Evolutionary conservation across 2,888 invertebrate species (phyloP), one percentile per base, ranked within the genome.

Genomic region (Malacosoma neustria): DNA sequence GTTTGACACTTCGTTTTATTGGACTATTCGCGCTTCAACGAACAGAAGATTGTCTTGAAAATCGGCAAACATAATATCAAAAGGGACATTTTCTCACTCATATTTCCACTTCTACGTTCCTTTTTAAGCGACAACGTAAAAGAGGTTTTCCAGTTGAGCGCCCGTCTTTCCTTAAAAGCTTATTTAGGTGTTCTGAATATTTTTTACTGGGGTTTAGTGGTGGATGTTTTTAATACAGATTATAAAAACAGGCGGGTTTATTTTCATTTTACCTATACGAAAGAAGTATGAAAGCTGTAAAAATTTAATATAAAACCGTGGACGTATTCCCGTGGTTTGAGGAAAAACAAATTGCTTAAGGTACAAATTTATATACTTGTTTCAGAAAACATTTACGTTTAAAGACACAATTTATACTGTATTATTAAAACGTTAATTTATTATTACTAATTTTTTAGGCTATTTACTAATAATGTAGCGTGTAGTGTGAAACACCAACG

Each of bases 1-100:
- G 50, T 53, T 57, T 61, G 63, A 68, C 63, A 63, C 65, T 63
- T 60, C 62, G 61, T 62, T 62, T 70, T 68, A 71, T 69, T 67
- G 61, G 54, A 49, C 57, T 49, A 58, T 65, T 67, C 61, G 53
- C 58, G 51, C 57, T 57, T 59, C 60, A 56, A 44, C 50, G 57
- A 56, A 57, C 53, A 48, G 45, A 52, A 54, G 47, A 57, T 52
- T 53, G 54, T 61, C 58, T 51, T 46, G 45, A 49, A 56, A 55
- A 59, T 54, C 35, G 43, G 43, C 45, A 42, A 43, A 37, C 39
- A 38, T 46, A 22, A 22, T 22, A 22, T 22, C 22, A 22, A 22
- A 22, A 22, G 22, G 9, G 22, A 22, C 22, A 45, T 45, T 41
- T 48, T 42, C 35, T 22, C 22, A n/a, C n/a, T n/a, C 22, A 22